These are phyloP conservation scores for Isaurus tuberculatus DNA, from an alignment of 92 coral and sea anemone genomes.

Conservation along the genomic window DNA sequence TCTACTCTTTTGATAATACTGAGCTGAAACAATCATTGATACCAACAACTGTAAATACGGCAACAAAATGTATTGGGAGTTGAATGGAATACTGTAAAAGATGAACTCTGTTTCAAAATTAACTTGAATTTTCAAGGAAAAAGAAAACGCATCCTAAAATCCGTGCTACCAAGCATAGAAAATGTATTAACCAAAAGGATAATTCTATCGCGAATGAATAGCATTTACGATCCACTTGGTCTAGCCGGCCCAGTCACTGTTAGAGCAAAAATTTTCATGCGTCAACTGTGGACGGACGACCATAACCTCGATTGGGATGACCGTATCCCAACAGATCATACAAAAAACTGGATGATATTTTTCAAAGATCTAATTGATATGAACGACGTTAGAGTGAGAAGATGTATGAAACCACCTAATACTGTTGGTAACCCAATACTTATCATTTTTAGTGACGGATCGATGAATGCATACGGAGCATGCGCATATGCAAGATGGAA, in stretches of 20 bases:
- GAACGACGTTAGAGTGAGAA: conserved; percentile 50
- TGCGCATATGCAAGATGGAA: conserved; percentile 74
- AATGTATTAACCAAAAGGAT: no score
- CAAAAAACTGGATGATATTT: conserved; percentile 43
- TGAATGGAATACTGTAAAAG: no score
- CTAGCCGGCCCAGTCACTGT: conserved; percentile 64
- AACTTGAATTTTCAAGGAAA: no score
- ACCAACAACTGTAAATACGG: no score
- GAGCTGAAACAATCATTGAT: no score
- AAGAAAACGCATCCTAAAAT: no score
- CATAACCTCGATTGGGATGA: conserved; percentile 63
- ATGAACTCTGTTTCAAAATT: no score
- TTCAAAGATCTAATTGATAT: conserved; percentile 54
- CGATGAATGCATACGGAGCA: conserved; percentile 66
- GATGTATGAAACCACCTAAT: conserved; percentile 70
- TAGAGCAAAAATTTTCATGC: conserved; percentile 65
- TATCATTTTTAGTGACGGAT: conserved; percentile 69
- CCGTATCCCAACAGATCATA: conserved; percentile 48
- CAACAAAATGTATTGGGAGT: no score
- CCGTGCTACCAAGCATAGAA: no score
- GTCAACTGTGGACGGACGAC: conserved; percentile 47
- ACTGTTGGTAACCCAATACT: conserved; percentile 60
- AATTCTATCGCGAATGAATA: no score
- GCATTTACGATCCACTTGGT: conserved; percentile 68
- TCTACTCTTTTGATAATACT: no score